Conservation (phyloP, 2,797 vertebrate genomes). For the Chiloscyllium punctatum region DNA sequence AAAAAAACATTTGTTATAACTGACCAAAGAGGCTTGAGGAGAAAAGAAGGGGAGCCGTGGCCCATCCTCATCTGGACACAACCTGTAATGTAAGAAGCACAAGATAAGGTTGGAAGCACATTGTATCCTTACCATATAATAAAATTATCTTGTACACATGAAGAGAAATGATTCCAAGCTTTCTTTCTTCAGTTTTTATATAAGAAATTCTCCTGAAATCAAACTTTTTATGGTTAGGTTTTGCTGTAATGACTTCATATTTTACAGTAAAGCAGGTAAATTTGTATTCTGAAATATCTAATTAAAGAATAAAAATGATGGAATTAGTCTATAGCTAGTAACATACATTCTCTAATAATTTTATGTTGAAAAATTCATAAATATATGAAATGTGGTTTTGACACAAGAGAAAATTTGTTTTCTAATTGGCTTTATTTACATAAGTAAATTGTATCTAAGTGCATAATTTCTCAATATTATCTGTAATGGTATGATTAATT, state of each 20-base stretch:
- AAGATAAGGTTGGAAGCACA: not conserved
- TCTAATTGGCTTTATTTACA: slow-evolving; percentile 29
- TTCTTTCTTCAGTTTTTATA: not conserved
- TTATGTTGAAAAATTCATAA: slow-evolving; percentile 32
- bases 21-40: no score
- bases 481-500: slow-evolving; percentile 5
- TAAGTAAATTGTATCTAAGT: slow-evolving; percentile 20
- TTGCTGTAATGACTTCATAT: not conserved
- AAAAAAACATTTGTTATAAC: no score
- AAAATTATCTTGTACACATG: not conserved
- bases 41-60: no score
- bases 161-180: not conserved
- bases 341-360: not conserved
- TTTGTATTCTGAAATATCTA: slow-evolving; percentile 13
- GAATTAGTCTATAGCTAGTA: slow-evolving; percentile 24
- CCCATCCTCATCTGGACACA: no score
- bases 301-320: slow-evolving; percentile 8
- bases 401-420: slow-evolving; percentile 12
- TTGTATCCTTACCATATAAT: not conserved
- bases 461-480: slow-evolving; percentile 19
- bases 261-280: slow-evolving; percentile 21
- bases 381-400: slow-evolving; percentile 19
- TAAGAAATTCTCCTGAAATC: not conserved
- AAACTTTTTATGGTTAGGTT: not conserved
- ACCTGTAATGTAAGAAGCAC: no score